phyloP scores from a whole-genome alignment of 2,113 vertebrate species.

The Melanostigma gelatinosum region DNA sequence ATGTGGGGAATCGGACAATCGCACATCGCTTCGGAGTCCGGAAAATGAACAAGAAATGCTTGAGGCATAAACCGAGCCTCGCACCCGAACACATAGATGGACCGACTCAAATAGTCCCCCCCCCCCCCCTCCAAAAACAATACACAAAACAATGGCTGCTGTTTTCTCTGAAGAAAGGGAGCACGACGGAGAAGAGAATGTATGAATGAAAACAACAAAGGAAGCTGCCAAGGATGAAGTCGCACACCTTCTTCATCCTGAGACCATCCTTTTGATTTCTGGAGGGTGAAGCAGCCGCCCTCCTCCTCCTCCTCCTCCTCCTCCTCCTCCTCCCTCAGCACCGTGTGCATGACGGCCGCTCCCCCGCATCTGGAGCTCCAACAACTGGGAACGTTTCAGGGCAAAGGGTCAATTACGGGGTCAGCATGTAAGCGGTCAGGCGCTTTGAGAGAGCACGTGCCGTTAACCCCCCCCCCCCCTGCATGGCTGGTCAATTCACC shows the following conservation, averaged over 20 bases:
- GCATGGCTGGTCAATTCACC: constrained; percentile 5
- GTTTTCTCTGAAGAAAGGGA: constrained; percentile 25
- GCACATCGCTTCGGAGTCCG: constrained; percentile 19
- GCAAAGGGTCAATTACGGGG: constrained; percentile 55
- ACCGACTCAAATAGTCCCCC: constrained; percentile 16
- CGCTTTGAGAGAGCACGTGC: constrained; percentile 46
- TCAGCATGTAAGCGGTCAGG: constrained; percentile 58
- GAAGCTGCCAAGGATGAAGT: constrained; percentile 6
- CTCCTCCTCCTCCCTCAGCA: constrained; percentile 2
- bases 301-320: neutral
- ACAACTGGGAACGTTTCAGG: constrained; percentile 32
- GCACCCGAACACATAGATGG: constrained; percentile 23
- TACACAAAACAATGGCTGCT: constrained; percentile 22
- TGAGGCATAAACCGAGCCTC: neutral
- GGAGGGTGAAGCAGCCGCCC: neutral
- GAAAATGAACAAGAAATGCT: constrained; percentile 28
- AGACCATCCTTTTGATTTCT: constrained; percentile 5
- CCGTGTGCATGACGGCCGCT: constrained; percentile 46
- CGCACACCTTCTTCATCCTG: neutral
- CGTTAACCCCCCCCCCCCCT: constrained; percentile 32
- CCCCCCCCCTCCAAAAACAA: neutral
- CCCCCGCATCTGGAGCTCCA: constrained; percentile 36
- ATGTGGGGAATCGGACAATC: constrained; percentile 26
- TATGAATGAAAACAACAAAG: constrained; percentile 27
- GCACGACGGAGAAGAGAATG: neutral